A percentile compares a stretch with the other conserved stretches of the same genome.
Conservation (phyloP, 2,888 invertebrate genomes). For the Calameuta filiformis region DNA sequence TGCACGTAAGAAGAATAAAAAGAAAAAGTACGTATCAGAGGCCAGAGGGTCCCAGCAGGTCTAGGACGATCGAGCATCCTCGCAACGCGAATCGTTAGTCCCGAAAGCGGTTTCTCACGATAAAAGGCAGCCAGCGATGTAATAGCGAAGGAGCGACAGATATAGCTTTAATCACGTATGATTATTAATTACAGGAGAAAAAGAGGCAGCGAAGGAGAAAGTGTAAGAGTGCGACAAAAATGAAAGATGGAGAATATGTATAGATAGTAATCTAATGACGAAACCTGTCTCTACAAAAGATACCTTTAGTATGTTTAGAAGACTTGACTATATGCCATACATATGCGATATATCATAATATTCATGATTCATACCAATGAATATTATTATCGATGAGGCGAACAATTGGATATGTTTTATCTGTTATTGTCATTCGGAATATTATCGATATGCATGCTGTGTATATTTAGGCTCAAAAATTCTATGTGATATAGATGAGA, state of each 20-base stretch:
- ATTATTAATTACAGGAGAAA: no score
- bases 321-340: not conserved
- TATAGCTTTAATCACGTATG: no score
- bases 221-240: no score
- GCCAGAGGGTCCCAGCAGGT: conserved; percentile 46
- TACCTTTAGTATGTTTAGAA: conserved; percentile 19
- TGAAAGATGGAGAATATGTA: no score
- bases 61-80: conserved; percentile 39
- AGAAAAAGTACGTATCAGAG: conserved; percentile 16
- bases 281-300: conserved; percentile 7
- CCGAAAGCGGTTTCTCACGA: no score
- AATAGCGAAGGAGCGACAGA: no score
- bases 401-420: no score
- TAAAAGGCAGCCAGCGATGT: no score
- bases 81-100: conserved; percentile 14
- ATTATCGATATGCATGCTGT: conserved; percentile 19
- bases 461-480: conserved; percentile 24
- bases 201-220: no score
- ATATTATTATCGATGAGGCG: not conserved
- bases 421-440: conserved; percentile 2
- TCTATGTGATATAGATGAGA: conserved; percentile 22
- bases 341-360: conserved; percentile 1
- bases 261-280: no score
- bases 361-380: conserved; percentile 1
- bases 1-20: no score